These are phyloP conservation scores for Muricea muricata DNA, from an alignment of 92 coral and sea anemone genomes.

Conservation along the genomic window DNA sequence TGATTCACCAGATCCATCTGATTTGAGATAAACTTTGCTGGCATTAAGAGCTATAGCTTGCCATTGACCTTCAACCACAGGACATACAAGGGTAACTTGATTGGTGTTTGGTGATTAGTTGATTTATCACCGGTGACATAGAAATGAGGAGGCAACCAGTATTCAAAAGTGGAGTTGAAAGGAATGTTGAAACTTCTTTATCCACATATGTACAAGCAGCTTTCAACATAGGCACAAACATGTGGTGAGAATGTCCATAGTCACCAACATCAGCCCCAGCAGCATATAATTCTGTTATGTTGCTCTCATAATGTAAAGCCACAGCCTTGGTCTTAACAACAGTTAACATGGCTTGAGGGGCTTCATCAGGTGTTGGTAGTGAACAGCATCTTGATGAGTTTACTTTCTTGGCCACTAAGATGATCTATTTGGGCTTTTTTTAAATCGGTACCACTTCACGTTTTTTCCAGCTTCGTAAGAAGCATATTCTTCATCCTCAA, in stretches of 20 bases:
- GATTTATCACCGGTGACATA: conserved; percentile 22
- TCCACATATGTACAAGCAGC: conserved; percentile 7
- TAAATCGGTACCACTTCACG: neutral
- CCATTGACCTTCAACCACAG: conserved; percentile 22
- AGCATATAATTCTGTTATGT: neutral
- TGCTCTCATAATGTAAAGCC: neutral
- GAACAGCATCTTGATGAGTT: neutral
- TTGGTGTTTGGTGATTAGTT: conserved; percentile 1
- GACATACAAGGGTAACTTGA: conserved; percentile 27
- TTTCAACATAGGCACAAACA: conserved; percentile 16
- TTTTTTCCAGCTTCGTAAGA: neutral
- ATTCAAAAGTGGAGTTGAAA: neutral
- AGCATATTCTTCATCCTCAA: neutral
- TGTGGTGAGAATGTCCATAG: conserved; percentile 1
- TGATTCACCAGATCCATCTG: conserved; percentile 12
- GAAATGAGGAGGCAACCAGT: conserved; percentile 17
- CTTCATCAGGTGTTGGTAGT: neutral
- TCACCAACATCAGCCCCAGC: neutral
- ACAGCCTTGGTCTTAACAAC: neutral
- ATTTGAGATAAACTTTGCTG: conserved; percentile 14
- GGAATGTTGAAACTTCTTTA: neutral
- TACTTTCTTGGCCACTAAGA: conserved; percentile 3
- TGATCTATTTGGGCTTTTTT: neutral
- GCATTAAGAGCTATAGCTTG: conserved; percentile 24
- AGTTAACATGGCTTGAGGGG: neutral